These are phyloP conservation scores for Procambarus virginalis DNA, from an alignment of 1,140 invertebrate species.

Conservation along the genomic window DNA sequence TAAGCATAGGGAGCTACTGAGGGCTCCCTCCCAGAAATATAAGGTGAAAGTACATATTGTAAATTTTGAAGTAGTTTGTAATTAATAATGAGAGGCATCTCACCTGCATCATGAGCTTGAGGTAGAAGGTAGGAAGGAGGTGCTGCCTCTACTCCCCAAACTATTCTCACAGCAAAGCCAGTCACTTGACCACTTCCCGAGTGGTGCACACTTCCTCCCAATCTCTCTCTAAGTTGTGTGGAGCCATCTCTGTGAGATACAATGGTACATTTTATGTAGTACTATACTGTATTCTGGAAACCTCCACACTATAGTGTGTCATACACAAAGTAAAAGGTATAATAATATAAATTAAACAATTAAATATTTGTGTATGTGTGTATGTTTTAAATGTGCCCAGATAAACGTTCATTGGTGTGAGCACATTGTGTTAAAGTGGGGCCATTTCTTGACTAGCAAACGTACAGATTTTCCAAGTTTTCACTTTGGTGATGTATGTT, in stretches of 20 bases:
- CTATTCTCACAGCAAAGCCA: slow-evolving; percentile 19
- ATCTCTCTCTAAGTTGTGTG: slow-evolving; percentile 15
- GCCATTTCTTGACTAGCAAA: too few species aligned
- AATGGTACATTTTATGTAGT: not conserved
- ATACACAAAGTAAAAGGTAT: not conserved
- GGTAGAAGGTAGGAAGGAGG: not conserved
- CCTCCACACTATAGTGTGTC: too few species aligned
- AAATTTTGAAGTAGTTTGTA: not conserved
- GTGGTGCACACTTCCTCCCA: slow-evolving; percentile 6
- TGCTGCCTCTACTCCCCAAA: not conserved
- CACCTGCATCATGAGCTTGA: not conserved
- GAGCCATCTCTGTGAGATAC: slow-evolving; percentile 10
- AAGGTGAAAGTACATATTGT: too few species aligned
- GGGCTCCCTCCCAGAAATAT: too few species aligned
- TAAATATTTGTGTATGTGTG: not conserved
- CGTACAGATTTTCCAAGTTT: too few species aligned
- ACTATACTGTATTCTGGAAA: not conserved
- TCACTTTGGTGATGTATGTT: too few species aligned
- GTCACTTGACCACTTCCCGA: slow-evolving; percentile 12
- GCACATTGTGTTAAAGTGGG: too few species aligned
- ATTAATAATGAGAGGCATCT: not conserved
- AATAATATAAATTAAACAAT: not conserved
- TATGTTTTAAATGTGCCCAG: not conserved
- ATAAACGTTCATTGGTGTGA: too few species aligned
- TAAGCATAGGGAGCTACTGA: too few species aligned